Base-by-base conservation (phyloP, 2,797 vertebrate species). In the Phalanger gymnotis region DNA sequence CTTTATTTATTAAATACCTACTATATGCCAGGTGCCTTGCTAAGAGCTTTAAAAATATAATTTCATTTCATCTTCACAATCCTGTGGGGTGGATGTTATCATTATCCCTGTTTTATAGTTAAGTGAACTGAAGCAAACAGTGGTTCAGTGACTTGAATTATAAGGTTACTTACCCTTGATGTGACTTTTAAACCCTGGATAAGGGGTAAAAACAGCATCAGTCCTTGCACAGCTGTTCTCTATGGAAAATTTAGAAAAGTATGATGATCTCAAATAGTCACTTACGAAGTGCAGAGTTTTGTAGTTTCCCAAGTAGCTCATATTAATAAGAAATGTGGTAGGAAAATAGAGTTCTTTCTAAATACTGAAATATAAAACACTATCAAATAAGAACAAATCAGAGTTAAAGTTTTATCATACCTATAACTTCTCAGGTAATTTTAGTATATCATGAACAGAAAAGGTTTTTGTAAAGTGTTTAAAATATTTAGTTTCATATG, bases 161-260 rank as follows among this genome's bases (percentile, higher is more conserved):
- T 66, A 94, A 12, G 61, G 53, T 81, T 95, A 90, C 98, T 98
- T 99, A 99, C 99, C 99, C 98, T 99, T 99, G 92, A 99, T 99
- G 27, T 99, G 99, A 98, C 99, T 99, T 99, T 99, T 99, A 98
- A 99, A 99, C 97, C 99, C 99, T 27, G 99, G 99, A 96, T 99
- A 99, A 16, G 99, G 99, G 52, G 99, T 99, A 98, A 99, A 99
- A 98, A 99, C 98, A 1, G 99, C 99, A 98, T 99, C 99, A 91
- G 99, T 99, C 98, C 99, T 99, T 97, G 99, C 99, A 99, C 99
- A 99, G 98, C 99, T 99, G 98, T 99, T 99, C 98, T 99, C 99
- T 99, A 97, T 97, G 98, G 91, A 98, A 96, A 97, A 95, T 97
- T 95, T 56, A 87, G 92, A 87, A 90, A 47, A 92, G 94, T 96